phyloP scores from a whole-genome alignment of 2,797 vertebrate genomes.

The Acanthis flammea region DNA sequence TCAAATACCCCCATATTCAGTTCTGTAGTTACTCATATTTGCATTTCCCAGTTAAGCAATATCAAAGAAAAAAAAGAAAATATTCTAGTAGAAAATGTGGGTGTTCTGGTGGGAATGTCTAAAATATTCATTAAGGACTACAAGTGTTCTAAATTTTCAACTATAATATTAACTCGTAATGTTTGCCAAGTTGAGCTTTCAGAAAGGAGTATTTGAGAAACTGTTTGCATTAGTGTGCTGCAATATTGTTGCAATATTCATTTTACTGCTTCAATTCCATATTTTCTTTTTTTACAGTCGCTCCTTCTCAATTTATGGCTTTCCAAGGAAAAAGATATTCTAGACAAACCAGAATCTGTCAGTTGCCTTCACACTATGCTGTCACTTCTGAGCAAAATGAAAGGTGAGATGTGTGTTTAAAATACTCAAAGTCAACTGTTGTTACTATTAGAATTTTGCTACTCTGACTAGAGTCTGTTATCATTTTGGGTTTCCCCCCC shows the following conservation, averaged over 20 bases:
- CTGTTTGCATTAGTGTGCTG: background rate
- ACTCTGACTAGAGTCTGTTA: background rate
- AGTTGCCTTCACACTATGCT: constrained; percentile 84
- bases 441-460: background rate
- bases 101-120: background rate
- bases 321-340: constrained; percentile 87
- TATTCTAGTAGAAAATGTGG: background rate
- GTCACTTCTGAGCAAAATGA: constrained; percentile 88
- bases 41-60: background rate
- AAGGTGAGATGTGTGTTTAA: constrained; percentile 76
- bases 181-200: background rate
- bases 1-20: background rate
- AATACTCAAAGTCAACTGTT: background rate
- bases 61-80: background rate
- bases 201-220: background rate
- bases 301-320: constrained; percentile 92
- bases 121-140: background rate
- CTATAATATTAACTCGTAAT: background rate
- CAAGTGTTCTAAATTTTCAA: background rate
- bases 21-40: background rate
- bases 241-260: background rate
- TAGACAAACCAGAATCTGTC: constrained; percentile 80
- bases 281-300: constrained; percentile 66
- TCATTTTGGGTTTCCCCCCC: background rate
- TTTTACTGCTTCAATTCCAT: background rate